Conservation (phyloP, 2,797 vertebrate genomes). For the Takifugu rubripes region DNA sequence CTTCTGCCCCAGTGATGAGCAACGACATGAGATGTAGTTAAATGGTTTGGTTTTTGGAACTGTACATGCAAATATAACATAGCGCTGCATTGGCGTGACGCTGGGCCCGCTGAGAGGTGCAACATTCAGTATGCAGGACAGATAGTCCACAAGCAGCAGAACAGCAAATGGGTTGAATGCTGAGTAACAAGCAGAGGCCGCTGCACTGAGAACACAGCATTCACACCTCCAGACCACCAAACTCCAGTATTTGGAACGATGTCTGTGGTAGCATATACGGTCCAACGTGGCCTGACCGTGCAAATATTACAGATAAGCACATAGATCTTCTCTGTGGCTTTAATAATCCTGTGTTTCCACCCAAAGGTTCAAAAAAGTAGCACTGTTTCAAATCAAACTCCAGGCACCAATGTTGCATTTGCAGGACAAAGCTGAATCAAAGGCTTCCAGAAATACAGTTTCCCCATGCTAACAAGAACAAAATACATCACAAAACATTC, state of each 20-base stretch:
- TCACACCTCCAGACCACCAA: conserved; percentile 34
- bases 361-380: background rate
- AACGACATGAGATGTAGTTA: conserved; percentile 2
- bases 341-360: background rate
- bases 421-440: background rate
- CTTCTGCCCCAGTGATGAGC: no score
- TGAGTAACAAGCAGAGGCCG: conserved; percentile 58
- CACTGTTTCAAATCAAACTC: background rate
- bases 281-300: conserved; percentile 7
- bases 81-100: conserved; percentile 8
- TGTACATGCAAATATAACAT: conserved; percentile 14
- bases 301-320: conserved; percentile 5
- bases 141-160: conserved; percentile 31
- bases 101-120: conserved; percentile 8
- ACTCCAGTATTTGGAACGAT: conserved; percentile 39
- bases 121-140: conserved; percentile 61
- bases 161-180: conserved; percentile 49
- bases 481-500: background rate
- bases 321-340: background rate
- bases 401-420: background rate
- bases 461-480: background rate
- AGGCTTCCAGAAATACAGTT: background rate
- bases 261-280: no score
- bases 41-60: conserved; percentile 10
- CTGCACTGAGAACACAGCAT: conserved; percentile 42